These are phyloP conservation scores for Himalopsyche anomala DNA, from an alignment of 2,888 invertebrate genomes.

Conservation along the genomic window DNA sequence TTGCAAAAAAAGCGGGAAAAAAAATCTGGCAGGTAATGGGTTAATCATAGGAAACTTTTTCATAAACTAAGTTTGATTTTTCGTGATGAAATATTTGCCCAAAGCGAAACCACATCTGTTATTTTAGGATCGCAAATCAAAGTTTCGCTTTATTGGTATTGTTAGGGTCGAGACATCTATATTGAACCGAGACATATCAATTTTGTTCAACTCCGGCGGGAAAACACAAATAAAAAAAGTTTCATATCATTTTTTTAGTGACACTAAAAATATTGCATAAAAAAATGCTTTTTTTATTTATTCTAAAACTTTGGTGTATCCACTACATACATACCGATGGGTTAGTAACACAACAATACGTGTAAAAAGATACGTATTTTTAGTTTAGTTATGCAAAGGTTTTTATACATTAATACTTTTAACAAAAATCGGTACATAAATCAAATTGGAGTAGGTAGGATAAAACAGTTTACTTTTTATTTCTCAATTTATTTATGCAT, in stretches of 20 bases:
- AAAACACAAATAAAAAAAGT: slow-evolving; percentile 66
- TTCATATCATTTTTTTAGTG: not conserved
- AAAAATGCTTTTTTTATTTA: not conserved
- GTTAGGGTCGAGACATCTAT: slow-evolving; percentile 11
- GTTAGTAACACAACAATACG: too few relatives aligned
- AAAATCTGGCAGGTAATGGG: too few relatives aligned
- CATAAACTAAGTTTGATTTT: not conserved
- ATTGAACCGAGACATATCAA: slow-evolving; percentile 48
- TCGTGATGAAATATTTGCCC: slow-evolving; percentile 23
- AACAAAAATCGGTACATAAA: too few relatives aligned
- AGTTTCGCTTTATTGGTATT: slow-evolving; percentile 48
- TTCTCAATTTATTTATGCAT: too few relatives aligned
- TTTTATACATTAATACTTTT: too few relatives aligned
- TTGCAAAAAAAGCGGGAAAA: too few relatives aligned
- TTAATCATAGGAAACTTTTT: not conserved
- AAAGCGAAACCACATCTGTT: slow-evolving; percentile 50
- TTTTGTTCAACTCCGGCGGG: slow-evolving; percentile 52
- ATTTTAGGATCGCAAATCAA: slow-evolving; percentile 52
- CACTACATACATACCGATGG: too few relatives aligned
- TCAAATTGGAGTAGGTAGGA: too few relatives aligned
- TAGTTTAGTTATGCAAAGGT: too few relatives aligned
- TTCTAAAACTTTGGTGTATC: not conserved
- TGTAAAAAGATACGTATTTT: too few relatives aligned
- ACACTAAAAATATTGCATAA: slow-evolving; percentile 4
- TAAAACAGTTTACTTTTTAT: too few relatives aligned